Base-by-base conservation (phyloP, 1,140 invertebrate genomes). In the Philaenus spumarius region DNA sequence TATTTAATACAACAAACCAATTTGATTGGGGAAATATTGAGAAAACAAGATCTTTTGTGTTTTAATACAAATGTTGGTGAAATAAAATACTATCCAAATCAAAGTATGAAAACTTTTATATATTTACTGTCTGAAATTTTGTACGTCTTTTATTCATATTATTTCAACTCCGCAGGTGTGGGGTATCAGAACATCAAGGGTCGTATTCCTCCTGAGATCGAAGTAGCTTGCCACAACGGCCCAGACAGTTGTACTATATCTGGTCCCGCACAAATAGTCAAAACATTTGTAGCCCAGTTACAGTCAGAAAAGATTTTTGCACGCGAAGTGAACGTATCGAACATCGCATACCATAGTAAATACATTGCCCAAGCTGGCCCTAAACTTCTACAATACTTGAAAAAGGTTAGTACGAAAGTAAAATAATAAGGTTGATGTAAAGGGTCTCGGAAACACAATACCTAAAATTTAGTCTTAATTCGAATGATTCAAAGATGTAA, bases 321-420 rank as follows among this genome's bases (percentile, higher is more conserved):
- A 0, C 80, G 80, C 59, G 78, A 81, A 66, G 85, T 90, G 1
- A 76, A 82, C 5, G 85, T 82, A 61, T 77, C 80, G 53, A 83
- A 84, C 34, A 81, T 86, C 24, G 82, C 87, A 1, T 90, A 87
- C 68, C 87, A 90, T 69, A 90, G 89, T 17, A 78, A 79, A 61
- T 89, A 87, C 62, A 91, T 95, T 69, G 76, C 80, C 43, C 77
- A 82, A 42, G 87, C 88, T 65, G 86, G 87, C 17, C 83, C 88
- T 1, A 80, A 77, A 43, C 75, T 97, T 14, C 68, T 89, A 7
- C 75, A 81, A 59, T 84, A 87, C 62, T 70, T 96, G 55, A 80
- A 75, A 67, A 73, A 87, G 69, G 82, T 90, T 66, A 58, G 24
- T 14, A 3, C 4, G 19, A 30, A 30, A 30, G 26, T 30, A 30